Evolutionary conservation across 2,888 invertebrate species (phyloP).

Genomic region (Cheilosia scutellata): DNA sequence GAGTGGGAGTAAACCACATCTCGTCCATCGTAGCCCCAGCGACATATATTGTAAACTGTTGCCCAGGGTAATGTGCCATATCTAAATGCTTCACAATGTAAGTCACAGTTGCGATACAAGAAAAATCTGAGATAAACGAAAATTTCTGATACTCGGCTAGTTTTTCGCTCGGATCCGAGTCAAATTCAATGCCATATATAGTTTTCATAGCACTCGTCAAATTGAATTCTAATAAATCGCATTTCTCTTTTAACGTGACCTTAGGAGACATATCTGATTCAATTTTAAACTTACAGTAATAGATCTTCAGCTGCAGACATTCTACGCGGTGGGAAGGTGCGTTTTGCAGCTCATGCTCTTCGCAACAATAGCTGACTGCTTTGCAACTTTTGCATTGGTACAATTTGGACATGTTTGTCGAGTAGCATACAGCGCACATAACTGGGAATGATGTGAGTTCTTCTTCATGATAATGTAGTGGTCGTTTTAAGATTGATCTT

Average conservation of each 20-base stretch:
- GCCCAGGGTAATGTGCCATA: conserved; percentile 23
- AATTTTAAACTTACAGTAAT: conserved; percentile 79
- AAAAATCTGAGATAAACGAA: conserved; percentile 79
- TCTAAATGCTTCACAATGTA: conserved; percentile 76
- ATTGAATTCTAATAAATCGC: conserved; percentile 73
- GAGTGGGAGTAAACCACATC: conserved; percentile 78
- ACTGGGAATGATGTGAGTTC: conserved; percentile 80
- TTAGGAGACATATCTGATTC: conserved; percentile 23
- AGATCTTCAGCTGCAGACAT: conserved; percentile 78
- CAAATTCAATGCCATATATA: conserved; percentile 72
- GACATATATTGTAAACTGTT: conserved; percentile 77
- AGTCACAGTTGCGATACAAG: conserved; percentile 79
- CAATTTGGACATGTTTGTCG: conserved; percentile 58
- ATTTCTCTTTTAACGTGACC: conserved; percentile 39
- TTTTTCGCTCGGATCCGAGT: conserved; percentile 70
- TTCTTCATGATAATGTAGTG: conserved; percentile 78
- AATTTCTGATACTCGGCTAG: conserved; percentile 78
- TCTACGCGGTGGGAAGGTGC: conserved; percentile 74
- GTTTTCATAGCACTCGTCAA: conserved; percentile 76
- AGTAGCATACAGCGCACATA: conserved; percentile 79
- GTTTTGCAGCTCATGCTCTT: conserved; percentile 77
- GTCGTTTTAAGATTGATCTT: conserved; percentile 74
- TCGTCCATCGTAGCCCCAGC: conserved; percentile 78
- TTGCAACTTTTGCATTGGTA: conserved; percentile 77
- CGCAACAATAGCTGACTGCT: conserved; percentile 79